Evolutionary conservation across 2,888 invertebrate species (phyloP), one percentile per base, ranked within the genome.

Genomic region (Cryptus armator): DNA sequence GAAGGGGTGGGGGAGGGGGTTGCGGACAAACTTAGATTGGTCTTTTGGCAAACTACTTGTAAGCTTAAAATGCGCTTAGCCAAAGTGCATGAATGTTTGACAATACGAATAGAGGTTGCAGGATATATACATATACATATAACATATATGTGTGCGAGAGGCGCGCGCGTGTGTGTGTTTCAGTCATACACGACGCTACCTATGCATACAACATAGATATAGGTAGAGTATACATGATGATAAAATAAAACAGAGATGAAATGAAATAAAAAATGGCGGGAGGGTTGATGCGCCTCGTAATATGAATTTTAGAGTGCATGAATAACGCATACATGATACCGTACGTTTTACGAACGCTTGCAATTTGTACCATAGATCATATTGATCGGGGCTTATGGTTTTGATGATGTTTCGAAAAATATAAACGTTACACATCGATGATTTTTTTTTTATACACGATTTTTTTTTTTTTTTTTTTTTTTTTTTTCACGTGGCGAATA

Each of bases 21-120:
- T 82, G 67, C 71, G 68, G 79, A 72, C 67, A 85, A 85, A 82
- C 82, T 85, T 85, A 82, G 85, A 85, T 85, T 85, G 85, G 82
- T 85, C 82, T 82, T 82, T 85, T 76, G 82, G 85, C 82, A 76
- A 82, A 85, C 82, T 85, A 84, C 84, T 82, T 83, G 84, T 87
- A 89, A 90, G 89, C 89, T 89, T 87, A 72, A 89, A 88, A 89
- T 92, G 91, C 92, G 90, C 90, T 92, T 90, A 87, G 88, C 89
- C 88, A 81, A 89, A 88, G 91, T 90, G 92, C 91, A 90, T 90
- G 90, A 91, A 91, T 90, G 91, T 92, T 91, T 92, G 92, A 92
- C 92, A 92, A 92, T 92, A 91, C 92, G 89, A 91, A 79, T 91
- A 92, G 89, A 90, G 90, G 89, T 92, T 91, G 90, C 90, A 90